Percentiles rank a stretch among this genome's conserved stretches.
Conservation (phyloP, 2,888 invertebrate species). For the Apodemia hepburni region DNA sequence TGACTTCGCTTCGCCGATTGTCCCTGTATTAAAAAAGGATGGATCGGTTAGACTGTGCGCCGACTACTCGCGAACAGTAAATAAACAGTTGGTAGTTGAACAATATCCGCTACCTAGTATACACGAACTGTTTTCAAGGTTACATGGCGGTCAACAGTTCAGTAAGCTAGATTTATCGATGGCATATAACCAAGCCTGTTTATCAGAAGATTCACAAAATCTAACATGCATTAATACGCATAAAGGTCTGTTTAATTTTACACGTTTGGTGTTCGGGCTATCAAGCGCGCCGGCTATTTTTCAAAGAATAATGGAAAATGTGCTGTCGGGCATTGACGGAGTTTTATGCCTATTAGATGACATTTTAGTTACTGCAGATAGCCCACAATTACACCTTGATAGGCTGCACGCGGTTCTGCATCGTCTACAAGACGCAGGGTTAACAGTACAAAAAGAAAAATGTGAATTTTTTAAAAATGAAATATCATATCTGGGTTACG, state of each 20-base stretch:
- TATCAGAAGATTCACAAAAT: conserved; percentile 26
- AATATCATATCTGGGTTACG: conserved; percentile 29
- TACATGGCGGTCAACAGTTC: conserved; percentile 32
- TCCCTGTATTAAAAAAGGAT: conserved; percentile 28
- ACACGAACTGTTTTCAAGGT: conserved; percentile 29
- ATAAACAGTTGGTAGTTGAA: conserved; percentile 33
- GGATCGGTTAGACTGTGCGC: conserved; percentile 27
- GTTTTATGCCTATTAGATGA: conserved; percentile 29
- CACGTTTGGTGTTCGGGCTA: conserved; percentile 29
- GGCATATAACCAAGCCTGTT: conserved; percentile 29
- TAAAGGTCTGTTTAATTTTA: conserved; percentile 20
- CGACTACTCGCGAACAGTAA: conserved; percentile 32
- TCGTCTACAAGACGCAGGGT: conserved; percentile 29
- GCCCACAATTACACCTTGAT: conserved; percentile 22
- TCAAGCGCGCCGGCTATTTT: conserved; percentile 32
- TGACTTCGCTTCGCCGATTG: conserved; percentile 26
- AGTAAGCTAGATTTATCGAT: conserved; percentile 31
- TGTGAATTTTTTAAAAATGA: conserved; percentile 30
- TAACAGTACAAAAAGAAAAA: conserved; percentile 29
- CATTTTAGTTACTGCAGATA: conserved; percentile 23
- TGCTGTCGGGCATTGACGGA: conserved; percentile 29
- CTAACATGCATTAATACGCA: conserved; percentile 28
- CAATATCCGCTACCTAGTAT: conserved; percentile 26
- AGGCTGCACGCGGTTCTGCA: conserved; percentile 27
- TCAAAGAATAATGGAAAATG: conserved; percentile 30